Base-by-base conservation (phyloP, 2,888 invertebrate genomes). In the Ceraclea dissimilis region DNA sequence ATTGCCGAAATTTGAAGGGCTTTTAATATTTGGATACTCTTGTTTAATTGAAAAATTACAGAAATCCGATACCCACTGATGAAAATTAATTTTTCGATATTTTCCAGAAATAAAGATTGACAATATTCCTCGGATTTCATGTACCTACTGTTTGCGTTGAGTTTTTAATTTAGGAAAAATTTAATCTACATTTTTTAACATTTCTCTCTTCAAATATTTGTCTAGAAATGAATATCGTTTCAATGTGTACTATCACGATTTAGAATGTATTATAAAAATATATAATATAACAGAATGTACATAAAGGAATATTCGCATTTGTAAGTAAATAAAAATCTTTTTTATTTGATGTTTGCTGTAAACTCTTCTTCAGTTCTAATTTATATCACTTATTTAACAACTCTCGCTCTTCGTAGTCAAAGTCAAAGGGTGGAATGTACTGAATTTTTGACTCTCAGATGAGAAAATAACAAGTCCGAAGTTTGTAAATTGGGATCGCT, bases 301-400 rank as follows among this genome's bases (percentile, higher is more conserved):
- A 6, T 10, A 10, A 26, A 10, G 5, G 10, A 26, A 26, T 26
- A 26, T 26, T 26, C 10, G 26, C n/a, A n/a, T n/a, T n/a, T n/a
- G n/a, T n/a, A 26, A 26, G 10, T 6, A 26, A 6, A 49, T 54
- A 54, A 49, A 54, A 19, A 49, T 39, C 33, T 21, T 17, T 46
- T 33, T 34, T 49, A 54, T 54, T 54, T 49, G 49, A 48, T 49
- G 49, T 54, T 54, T 26, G 16, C 39, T 20, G 31, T 34, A 46
- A 54, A 54, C 33, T 54, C 43, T 48, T 54, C 43, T 48, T 33
- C 33, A 22, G 20, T 49, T 54, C 22, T 49, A 49, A 54, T 49
- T 54, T 54, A 49, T 19, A 33, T 16, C 52, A 18, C 47, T 44
- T 20, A 17, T 46, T 46, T 19, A 11, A 6, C 19, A 19, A 16